Conservation (phyloP, 2,888 invertebrate species). For the Leptopilina drosophilae region DNA sequence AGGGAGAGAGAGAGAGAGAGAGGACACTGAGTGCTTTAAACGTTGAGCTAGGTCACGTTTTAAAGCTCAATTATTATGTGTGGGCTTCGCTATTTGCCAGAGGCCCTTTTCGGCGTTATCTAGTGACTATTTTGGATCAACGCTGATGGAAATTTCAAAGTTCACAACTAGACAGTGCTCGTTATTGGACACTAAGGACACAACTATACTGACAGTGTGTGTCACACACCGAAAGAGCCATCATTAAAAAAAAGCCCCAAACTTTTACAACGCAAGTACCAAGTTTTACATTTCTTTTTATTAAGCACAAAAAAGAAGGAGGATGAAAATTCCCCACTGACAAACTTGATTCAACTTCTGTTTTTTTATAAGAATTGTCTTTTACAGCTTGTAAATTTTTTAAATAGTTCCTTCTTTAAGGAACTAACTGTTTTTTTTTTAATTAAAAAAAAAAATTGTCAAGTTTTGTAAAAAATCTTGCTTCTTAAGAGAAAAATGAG, state of each 20-base stretch:
- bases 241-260: constrained; percentile 6
- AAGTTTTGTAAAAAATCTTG: too few relatives aligned
- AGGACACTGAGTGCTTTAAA: neutral
- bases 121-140: constrained; percentile 34
- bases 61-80: constrained; percentile 35
- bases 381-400: too few relatives aligned
- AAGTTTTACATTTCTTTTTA: neutral
- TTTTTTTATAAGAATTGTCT: too few relatives aligned
- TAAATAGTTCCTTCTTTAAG: too few relatives aligned
- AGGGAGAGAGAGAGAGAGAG: neutral
- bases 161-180: constrained; percentile 38
- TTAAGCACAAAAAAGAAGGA: neutral
- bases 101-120: constrained; percentile 10
- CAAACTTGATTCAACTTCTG: constrained; percentile 26
- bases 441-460: too few relatives aligned
- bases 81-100: constrained; percentile 28
- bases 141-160: constrained; percentile 34
- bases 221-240: constrained; percentile 51
- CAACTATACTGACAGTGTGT: constrained; percentile 31
- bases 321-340: too few relatives aligned
- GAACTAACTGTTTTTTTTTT: too few relatives aligned
- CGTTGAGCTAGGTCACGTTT: constrained; percentile 20
- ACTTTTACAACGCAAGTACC: constrained; percentile 27
- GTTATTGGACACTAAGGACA: constrained; percentile 49
- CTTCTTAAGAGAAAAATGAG: too few relatives aligned